Evolutionary conservation across 2,113 vertebrate genomes (phyloP).

Genomic region (Chlorodrepanis virens): DNA sequence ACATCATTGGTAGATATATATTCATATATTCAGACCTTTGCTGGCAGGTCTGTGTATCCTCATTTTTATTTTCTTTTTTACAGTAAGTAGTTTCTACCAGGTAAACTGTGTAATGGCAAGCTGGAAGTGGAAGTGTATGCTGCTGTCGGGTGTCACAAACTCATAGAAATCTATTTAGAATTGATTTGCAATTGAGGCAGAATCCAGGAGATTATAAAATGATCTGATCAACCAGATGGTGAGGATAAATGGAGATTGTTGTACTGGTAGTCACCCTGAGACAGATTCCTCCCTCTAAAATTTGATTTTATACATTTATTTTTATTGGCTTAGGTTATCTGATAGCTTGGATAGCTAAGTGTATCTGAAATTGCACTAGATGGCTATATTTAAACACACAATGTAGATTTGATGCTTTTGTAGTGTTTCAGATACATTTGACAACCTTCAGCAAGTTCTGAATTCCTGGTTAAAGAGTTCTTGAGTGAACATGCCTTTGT

Average conservation of each 20-base stretch:
- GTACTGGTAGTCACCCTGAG: neutral
- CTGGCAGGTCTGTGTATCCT: neutral
- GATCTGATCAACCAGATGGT: accelerated
- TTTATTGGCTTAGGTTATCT: neutral
- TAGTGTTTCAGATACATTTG: neutral
- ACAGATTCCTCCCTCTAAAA: neutral
- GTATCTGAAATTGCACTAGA: neutral
- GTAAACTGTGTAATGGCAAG: neutral
- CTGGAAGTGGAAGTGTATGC: neutral
- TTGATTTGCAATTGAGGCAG: neutral
- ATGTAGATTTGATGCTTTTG: neutral
- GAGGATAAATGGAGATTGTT: neutral
- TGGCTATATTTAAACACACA: neutral
- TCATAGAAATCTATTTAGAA: neutral
- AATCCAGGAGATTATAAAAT: neutral
- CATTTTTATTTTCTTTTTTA: neutral
- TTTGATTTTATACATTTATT: neutral
- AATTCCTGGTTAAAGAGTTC: neutral
- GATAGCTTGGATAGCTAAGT: neutral
- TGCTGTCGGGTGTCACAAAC: neutral
- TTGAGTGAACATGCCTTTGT: neutral
- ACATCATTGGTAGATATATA: neutral
- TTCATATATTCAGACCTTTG: neutral
- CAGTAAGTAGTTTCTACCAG: neutral
- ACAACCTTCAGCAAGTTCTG: neutral